Base-by-base conservation (phyloP, 2,888 invertebrate genomes). In the Cepaea hortensis region DNA sequence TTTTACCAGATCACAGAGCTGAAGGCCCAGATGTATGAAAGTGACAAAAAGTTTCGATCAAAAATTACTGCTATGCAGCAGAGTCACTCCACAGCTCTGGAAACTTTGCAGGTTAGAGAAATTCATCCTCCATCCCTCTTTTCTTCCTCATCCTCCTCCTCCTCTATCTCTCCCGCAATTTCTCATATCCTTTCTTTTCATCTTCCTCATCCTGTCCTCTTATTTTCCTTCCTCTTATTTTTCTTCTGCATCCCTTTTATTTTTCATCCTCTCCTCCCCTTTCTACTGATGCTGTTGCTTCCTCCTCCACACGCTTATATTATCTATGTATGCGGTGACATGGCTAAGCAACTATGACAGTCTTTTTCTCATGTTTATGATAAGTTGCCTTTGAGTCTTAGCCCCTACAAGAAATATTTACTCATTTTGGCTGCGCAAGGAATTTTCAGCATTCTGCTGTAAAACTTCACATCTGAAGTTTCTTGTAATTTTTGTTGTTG, bases 11-110 rank as follows among this genome's bases (percentile, higher is more conserved):
- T 98, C 92, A 98, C 98, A 0, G 98, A 98, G 94, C 95, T 98
- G 87, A 98, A 98, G 95, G 98, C 98, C 13, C 97, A 97, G 93
- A 97, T 98, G 94, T 97, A 97, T 94, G 98, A 97, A 87, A 96
- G 96, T 90, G 98, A 98, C 93, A 96, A 96, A 89, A 98, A 98
- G 92, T 95, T 98, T 90, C 96, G 98, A 84, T 96, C 95, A 90
- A 98, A 97, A 95, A 96, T 98, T 96, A 97, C 97, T 93, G 96
- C 96, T 86, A 96, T 96, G 89, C 97, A 97, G 90, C 97, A 97
- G 88, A 96, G 97, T 87, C 94, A 95, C 90, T 97, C 97, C 88
- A 96, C 96, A 90, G 97, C 97, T 94, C 96, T 97, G 87, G 96
- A 96, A 87, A 95, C 96, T 87, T 96, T 98, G 95, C 93, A 93